Conservation (phyloP, 2,888 invertebrate species). For the Drosophila pseudotalamancana region DNA sequence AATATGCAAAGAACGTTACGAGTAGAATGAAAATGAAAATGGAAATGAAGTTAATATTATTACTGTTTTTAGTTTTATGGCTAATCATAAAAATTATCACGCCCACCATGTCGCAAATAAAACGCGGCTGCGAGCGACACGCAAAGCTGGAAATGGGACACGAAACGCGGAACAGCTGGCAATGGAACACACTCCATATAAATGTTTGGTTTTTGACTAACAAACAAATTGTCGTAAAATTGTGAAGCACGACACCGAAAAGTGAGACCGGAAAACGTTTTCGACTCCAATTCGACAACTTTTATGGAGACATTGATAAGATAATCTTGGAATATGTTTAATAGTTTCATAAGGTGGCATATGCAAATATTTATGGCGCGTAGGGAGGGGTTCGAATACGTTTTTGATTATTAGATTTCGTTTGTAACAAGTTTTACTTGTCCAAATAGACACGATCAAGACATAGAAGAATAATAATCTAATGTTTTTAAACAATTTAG, state of each 20-base stretch:
- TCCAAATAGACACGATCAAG: no score
- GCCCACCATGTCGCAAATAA: slow-evolving; percentile 69
- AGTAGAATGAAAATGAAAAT: slow-evolving; percentile 44
- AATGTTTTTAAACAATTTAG: no score
- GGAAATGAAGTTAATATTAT: slow-evolving; percentile 76
- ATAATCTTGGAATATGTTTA: no score
- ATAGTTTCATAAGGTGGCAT: no score
- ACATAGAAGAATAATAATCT: no score
- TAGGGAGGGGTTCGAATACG: no score
- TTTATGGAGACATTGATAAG: background rate
- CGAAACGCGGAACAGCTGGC: slow-evolving; percentile 12
- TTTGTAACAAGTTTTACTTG: no score
- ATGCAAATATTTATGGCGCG: no score
- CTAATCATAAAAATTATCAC: slow-evolving; percentile 78
- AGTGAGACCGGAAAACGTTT: slow-evolving; percentile 15
- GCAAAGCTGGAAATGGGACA: slow-evolving; percentile 40
- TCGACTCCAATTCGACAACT: slow-evolving; percentile 19
- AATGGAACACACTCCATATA: slow-evolving; percentile 6
- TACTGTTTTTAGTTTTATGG: slow-evolving; percentile 77
- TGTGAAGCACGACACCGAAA: slow-evolving; percentile 9
- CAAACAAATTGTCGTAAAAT: slow-evolving; percentile 43
- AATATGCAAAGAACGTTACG: slow-evolving; percentile 59
- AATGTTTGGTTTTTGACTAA: slow-evolving; percentile 4
- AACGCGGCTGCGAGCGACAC: slow-evolving; percentile 45
- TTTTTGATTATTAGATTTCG: no score